Evolutionary conservation across 1,140 invertebrate species (phyloP).

Genomic region (Asobara japonica): DNA sequence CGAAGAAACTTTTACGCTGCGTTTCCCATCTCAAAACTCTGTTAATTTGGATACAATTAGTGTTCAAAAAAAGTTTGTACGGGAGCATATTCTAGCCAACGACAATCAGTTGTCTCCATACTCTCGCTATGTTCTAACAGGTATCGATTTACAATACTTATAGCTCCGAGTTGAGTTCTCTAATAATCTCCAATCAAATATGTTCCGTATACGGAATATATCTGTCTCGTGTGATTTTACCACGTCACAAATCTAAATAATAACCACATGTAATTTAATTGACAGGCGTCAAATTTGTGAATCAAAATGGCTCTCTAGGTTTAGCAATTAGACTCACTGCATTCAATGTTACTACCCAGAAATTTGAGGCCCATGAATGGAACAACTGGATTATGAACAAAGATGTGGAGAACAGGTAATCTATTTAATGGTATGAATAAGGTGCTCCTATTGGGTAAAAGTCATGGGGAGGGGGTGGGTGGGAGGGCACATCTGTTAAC

Average conservation of each 20-base stretch:
- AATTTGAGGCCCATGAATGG: not conserved
- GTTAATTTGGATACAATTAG: not conserved
- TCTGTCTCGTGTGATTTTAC: too few species aligned
- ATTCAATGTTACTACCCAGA: not conserved
- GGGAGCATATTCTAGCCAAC: not conserved
- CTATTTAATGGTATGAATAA: too few species aligned
- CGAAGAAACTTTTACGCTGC: not conserved
- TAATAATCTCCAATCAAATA: too few species aligned
- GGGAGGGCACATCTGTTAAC: too few species aligned
- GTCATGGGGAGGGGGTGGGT: too few species aligned
- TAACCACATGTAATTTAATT: not conserved
- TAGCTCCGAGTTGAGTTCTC: too few species aligned
- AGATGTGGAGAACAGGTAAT: not conserved
- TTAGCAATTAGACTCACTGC: not conserved
- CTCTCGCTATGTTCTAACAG: not conserved
- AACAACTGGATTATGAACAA: not conserved
- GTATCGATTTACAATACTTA: too few species aligned
- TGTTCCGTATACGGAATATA: too few species aligned
- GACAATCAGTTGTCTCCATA: not conserved
- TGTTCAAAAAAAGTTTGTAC: not conserved
- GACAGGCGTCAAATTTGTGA: not conserved
- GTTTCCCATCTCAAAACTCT: not conserved
- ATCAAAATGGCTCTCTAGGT: not conserved
- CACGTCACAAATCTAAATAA: too few species aligned
- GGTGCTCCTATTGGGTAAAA: too few species aligned